phyloP scores from a whole-genome alignment of 2,888 invertebrate species.

The Oscheius myriophilus region DNA sequence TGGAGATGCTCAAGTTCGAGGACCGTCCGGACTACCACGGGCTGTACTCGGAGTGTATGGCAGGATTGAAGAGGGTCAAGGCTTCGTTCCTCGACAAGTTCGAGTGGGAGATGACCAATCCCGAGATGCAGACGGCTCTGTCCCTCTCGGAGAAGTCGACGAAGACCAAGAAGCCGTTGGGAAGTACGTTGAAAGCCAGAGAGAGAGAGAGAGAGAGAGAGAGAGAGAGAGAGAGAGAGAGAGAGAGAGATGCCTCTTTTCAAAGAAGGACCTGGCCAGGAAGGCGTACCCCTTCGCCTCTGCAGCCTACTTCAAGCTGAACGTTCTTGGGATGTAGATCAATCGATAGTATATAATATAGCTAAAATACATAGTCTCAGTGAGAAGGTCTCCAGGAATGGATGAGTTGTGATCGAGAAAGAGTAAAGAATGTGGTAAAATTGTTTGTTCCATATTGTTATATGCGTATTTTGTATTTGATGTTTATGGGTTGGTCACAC shows the following conservation, averaged over 20 bases:
- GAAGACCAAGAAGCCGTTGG: slow-evolving; percentile 35
- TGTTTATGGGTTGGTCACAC: no score
- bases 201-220: background rate
- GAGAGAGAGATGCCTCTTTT: slow-evolving; percentile 14
- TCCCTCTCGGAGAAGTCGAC: slow-evolving; percentile 39
- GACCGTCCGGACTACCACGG: slow-evolving; percentile 49
- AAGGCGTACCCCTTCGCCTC: slow-evolving; percentile 55
- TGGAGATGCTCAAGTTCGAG: slow-evolving; percentile 38
- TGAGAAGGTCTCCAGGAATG: no score
- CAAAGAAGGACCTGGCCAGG: slow-evolving; percentile 42
- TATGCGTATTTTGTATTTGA: no score
- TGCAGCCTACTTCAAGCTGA: slow-evolving; percentile 47
- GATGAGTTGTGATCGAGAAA: no score
- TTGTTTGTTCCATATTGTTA: no score
- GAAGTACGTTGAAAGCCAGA: slow-evolving; percentile 9
- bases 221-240: no score
- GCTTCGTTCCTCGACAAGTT: slow-evolving; percentile 44
- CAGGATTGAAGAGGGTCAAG: slow-evolving; percentile 47
- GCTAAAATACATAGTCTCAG: no score
- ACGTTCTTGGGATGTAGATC: slow-evolving; percentile 41
- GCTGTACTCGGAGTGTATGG: slow-evolving; percentile 47
- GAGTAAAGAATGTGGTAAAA: no score
- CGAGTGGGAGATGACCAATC: slow-evolving; percentile 41
- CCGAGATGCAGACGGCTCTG: slow-evolving; percentile 44
- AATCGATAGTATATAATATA: no score